A percentile compares a stretch with the other conserved stretches of the same genome.
Evolutionary conservation across 92 coral and sea anemone genomes (phyloP).

Genomic region (Parazoanthus atlanticus): DNA sequence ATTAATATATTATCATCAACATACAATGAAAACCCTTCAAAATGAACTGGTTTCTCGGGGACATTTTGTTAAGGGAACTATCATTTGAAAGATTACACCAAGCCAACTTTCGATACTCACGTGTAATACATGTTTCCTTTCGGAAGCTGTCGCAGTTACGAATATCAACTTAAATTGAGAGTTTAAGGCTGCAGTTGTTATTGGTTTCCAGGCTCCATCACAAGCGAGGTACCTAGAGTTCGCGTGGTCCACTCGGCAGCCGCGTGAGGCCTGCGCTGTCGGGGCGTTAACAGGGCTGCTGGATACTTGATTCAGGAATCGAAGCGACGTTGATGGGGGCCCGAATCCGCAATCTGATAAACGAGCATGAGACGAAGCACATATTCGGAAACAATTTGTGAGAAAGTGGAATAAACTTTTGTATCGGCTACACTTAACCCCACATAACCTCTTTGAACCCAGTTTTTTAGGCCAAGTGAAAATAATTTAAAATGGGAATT

Average conservation of each 20-base stretch:
- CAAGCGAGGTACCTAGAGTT: conserved; percentile 19
- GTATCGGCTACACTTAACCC: no score
- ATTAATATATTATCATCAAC: no score
- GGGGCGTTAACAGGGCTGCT: neutral
- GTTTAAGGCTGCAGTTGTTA: neutral
- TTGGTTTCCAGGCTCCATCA: conserved; percentile 25
- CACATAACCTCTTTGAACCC: no score
- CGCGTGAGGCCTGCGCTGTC: neutral
- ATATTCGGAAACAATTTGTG: no score
- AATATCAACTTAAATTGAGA: conserved; percentile 6
- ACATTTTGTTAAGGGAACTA: neutral
- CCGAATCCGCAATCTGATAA: neutral
- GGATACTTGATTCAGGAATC: neutral
- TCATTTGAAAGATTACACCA: neutral
- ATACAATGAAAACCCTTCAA: no score
- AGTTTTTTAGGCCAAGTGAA: no score
- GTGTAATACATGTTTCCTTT: neutral
- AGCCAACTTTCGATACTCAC: neutral
- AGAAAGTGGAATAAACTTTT: no score
- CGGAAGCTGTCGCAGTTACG: neutral
- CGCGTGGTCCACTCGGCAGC: conserved; percentile 5
- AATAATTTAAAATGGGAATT: no score
- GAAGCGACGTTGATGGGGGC: neutral
- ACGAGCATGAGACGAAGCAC: no score
- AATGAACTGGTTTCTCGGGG: neutral